Evolutionary conservation across 2,888 invertebrate genomes (phyloP).

Genomic region (Yponomeuta cagnagella): DNA sequence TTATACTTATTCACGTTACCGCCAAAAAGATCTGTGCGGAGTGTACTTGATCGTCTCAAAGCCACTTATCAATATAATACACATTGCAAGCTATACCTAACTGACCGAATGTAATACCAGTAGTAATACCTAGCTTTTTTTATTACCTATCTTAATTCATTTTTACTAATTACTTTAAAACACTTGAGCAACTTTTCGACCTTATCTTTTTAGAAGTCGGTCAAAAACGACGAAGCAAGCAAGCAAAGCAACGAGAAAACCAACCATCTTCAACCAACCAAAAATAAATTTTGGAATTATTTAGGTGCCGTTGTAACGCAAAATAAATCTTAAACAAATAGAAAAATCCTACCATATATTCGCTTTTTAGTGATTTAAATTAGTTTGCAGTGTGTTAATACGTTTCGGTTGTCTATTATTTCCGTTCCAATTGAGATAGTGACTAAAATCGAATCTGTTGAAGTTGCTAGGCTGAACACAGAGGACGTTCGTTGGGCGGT

Average conservation of each 20-base stretch:
- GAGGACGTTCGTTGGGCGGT: conserved; percentile 74
- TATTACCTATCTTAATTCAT: no score
- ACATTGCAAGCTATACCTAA: no score
- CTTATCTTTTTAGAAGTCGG: no score
- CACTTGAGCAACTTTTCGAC: no score
- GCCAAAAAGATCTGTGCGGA: no score
- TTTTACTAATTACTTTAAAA: no score
- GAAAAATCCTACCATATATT: conserved; percentile 28
- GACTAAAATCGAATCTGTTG: conserved; percentile 33
- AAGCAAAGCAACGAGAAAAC: conserved; percentile 21
- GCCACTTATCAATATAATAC: no score
- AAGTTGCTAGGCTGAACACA: conserved; percentile 30
- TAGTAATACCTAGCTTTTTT: no score
- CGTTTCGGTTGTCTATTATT: conserved; percentile 49
- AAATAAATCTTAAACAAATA: conserved; percentile 39
- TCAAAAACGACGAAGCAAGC: no score
- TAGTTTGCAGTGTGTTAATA: conserved; percentile 35
- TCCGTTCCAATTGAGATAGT: conserved; percentile 47
- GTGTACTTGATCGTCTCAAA: no score
- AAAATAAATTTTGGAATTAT: conserved; percentile 46
- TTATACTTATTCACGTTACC: no score
- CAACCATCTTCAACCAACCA: conserved; percentile 18
- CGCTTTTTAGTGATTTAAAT: conserved; percentile 3
- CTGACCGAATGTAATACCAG: no score
- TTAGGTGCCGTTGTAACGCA: conserved; percentile 36